Evolutionary conservation across 2,797 vertebrate genomes (phyloP).

Genomic region (Echiichthys vipera): DNA sequence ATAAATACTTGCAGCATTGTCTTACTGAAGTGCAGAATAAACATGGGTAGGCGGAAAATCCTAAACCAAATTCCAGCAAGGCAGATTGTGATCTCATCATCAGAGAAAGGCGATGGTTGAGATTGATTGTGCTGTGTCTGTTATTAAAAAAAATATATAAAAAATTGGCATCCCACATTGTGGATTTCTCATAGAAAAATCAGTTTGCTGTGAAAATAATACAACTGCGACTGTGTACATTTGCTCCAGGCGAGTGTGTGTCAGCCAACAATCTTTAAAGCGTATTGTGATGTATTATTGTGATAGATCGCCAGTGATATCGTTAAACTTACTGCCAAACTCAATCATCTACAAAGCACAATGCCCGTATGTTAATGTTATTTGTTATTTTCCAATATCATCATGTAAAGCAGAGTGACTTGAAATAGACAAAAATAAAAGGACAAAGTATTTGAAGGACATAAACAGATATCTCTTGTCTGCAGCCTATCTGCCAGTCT

Average conservation of each 20-base stretch:
- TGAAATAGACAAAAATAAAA: conserved; percentile 31
- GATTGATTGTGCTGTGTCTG: conserved; percentile 63
- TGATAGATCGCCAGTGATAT: conserved; percentile 52
- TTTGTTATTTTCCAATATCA: conserved; percentile 14
- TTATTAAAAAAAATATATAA: conserved; percentile 16
- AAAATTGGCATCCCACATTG: conserved; percentile 50
- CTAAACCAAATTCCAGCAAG: conserved; percentile 68
- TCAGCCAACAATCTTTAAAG: conserved; percentile 56
- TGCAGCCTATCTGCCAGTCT: conserved; percentile 55
- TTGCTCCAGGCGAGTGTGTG: conserved; percentile 54
- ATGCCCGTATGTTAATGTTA: conserved; percentile 13
- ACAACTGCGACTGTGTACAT: conserved; percentile 48
- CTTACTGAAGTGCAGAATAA: conserved; percentile 58
- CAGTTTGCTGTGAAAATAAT: conserved; percentile 64
- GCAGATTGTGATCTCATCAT: conserved; percentile 68
- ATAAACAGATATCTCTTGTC: conserved; percentile 53
- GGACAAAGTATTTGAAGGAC: conserved; percentile 20
- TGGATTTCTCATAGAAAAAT: conserved; percentile 59
- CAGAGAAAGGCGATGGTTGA: conserved; percentile 48
- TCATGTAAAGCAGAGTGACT: conserved; percentile 1
- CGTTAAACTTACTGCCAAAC: conserved; percentile 43
- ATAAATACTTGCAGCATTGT: conserved; percentile 46
- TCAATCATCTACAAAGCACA: conserved; percentile 33
- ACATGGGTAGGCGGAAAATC: conserved; percentile 65
- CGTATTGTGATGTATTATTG: conserved; percentile 35